Percentiles rank a stretch among this genome's conserved stretches.
Conservation (phyloP, 2,888 invertebrate species). For the Cetonia aurata region DNA sequence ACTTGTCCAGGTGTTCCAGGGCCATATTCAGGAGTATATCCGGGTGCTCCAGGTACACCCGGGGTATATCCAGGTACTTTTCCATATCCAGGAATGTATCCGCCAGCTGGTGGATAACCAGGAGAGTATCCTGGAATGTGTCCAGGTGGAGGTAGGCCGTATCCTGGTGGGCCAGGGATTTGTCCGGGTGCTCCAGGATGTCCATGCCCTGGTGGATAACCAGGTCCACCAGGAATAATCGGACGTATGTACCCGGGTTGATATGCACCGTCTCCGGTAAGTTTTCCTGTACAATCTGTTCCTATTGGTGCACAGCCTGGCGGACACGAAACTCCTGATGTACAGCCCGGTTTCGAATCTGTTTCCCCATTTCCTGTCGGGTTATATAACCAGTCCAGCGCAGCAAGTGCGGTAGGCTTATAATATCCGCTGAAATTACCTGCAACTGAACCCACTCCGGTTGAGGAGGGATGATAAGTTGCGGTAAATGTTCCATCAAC, state of each 20-base stretch:
- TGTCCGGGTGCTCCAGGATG: constrained; percentile 16
- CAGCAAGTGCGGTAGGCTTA: constrained; percentile 8
- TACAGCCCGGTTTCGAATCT: constrained; percentile 21
- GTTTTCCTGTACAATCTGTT: neutral
- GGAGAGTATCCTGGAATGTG: constrained; percentile 4
- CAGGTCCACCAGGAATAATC: constrained; percentile 40
- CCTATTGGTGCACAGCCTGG: neutral
- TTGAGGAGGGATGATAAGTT: constrained; percentile 48
- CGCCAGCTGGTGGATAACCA: no score
- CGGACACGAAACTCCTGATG: constrained; percentile 6
- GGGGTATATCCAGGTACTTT: no score
- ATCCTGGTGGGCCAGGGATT: neutral
- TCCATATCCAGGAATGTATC: no score
- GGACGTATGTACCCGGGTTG: constrained; percentile 16
- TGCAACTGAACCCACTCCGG: constrained; percentile 49
- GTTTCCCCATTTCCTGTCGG: no score
- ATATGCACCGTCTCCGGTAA: neutral
- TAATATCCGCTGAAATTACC: constrained; percentile 49
- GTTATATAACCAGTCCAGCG: neutral
- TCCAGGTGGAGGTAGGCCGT: constrained; percentile 7
- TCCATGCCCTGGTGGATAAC: constrained; percentile 14
- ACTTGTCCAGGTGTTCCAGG: neutral
- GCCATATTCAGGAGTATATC: neutral
- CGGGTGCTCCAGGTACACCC: neutral
- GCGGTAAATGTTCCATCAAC: constrained; percentile 52